Evolutionary conservation across 2,113 vertebrate species (phyloP), one percentile per base, ranked within the genome.

Genomic region (Anarrhichthys ocellatus): DNA sequence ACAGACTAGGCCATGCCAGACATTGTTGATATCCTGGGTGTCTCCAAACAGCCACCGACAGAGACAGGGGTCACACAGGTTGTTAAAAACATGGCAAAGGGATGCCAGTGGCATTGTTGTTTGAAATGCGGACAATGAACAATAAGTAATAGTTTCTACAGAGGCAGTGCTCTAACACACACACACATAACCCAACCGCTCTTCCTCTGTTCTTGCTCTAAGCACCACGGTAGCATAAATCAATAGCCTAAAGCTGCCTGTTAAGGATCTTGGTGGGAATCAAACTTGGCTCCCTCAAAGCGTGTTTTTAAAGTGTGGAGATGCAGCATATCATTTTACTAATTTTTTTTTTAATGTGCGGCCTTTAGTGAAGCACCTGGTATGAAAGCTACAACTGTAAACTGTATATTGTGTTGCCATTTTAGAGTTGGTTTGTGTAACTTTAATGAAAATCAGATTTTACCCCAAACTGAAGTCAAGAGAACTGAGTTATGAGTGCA

Each of bases 191-290:
- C 34, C 34, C 8, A 56, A n/a, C 78, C n/a, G 3, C 32, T 61
- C 27, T 32, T 72, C 59, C 24, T 79, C 52, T 82, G 63, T 67
- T 80, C 10, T 69, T 27, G 70, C 75, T 71, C 48, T 27, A n/a
- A 80, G 78, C 72, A 66, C 61, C 17, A 52, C 42, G n/a, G 54
- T 74, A 78, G 36, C 52, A 36, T 86, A 65, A 71, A 84, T 91
- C 64, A 0, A 88, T 86, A 65, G 34, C 68, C 46, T 66, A 71
- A 54, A 85, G 82, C 54, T 70, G 36, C 59, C 66, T 68, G 81
- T 82, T 85, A 56, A 78, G 82, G 65, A 78, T 38, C 27, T 81
- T 83, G 80, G 76, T 74, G 29, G 20, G 22, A 76, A 61, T 72
- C 67, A 56, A 80, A 66, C 68, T 73, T 74, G 54, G 69, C 76